Percentiles rank a stretch among this genome's conserved stretches.
Evolutionary conservation across 1,140 invertebrate genomes (phyloP).

Genomic region (Monomorium pharaonis): DNA sequence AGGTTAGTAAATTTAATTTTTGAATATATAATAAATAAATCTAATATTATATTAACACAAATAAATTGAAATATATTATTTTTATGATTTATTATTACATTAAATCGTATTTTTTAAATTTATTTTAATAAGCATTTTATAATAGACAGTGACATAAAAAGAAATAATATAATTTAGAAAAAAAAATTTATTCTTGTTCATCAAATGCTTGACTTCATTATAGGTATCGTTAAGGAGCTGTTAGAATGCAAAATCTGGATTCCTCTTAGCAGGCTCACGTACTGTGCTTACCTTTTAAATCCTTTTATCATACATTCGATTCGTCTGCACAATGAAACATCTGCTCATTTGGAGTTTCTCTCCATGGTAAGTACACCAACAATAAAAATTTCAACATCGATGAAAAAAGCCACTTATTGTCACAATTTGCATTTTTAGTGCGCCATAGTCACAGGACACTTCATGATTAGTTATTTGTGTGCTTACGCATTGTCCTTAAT

Average conservation of each 20-base stretch:
- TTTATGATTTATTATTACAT: neutral
- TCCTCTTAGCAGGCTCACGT: conserved; percentile 85
- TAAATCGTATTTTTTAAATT: neutral
- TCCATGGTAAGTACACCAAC: conserved; percentile 74
- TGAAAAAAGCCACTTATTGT: neutral
- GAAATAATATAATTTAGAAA: conserved; percentile 41
- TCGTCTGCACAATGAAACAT: conserved; percentile 61
- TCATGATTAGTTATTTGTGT: conserved; percentile 71
- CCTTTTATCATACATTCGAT: conserved; percentile 82
- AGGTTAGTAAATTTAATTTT: conserved; percentile 41
- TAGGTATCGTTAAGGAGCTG: conserved; percentile 82
- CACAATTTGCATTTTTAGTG: conserved; percentile 64
- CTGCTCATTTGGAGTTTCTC: conserved; percentile 74
- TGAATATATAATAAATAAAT: conserved; percentile 9
- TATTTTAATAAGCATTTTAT: neutral
- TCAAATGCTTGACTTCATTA: conserved; percentile 51
- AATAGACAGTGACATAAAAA: no score
- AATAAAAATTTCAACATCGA: neutral
- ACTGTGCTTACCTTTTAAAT: conserved; percentile 85
- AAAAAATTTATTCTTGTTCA: neutral
- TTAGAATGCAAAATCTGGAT: conserved; percentile 83
- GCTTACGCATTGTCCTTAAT: conserved; percentile 75
- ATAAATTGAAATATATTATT: conserved; percentile 6
- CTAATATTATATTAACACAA: neutral
- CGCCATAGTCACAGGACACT: conserved; percentile 66